These are phyloP conservation scores for Anoplolepis gracilipes DNA, from an alignment of 1,140 invertebrate species.

Conservation along the genomic window DNA sequence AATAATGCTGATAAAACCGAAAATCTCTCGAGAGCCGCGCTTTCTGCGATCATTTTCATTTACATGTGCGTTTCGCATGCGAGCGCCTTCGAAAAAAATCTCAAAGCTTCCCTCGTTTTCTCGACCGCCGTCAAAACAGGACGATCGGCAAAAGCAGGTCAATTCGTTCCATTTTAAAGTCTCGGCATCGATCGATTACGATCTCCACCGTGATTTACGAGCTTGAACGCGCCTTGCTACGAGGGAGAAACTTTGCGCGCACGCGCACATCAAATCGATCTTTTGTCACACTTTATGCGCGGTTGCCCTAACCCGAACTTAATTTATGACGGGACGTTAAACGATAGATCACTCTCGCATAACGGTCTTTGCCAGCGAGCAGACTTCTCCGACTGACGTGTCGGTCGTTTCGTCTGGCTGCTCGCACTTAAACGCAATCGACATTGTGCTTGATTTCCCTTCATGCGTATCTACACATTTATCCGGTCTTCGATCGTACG, in stretches of 20 bases:
- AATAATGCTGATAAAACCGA: neutral
- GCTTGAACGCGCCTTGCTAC: constrained; percentile 41
- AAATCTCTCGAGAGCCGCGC: neutral
- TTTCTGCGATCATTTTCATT: neutral
- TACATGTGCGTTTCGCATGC: neutral
- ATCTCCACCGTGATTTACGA: constrained; percentile 69
- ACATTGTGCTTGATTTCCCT: constrained; percentile 27
- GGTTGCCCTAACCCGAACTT: neutral
- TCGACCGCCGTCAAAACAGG: constrained; percentile 34
- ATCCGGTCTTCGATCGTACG: neutral
- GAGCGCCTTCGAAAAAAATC: constrained; percentile 26
- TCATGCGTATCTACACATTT: constrained; percentile 22
- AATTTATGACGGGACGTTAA: constrained; percentile 40
- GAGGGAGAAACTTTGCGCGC: constrained; percentile 54
- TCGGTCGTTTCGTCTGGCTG: constrained; percentile 22
- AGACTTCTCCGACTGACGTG: constrained; percentile 17
- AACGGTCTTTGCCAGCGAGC: neutral
- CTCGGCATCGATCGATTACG: constrained; percentile 65
- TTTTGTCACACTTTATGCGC: constrained; percentile 63
- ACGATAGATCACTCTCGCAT: neutral
- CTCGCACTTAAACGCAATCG: constrained; percentile 20
- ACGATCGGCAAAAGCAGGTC: constrained; percentile 66
- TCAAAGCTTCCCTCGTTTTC: neutral
- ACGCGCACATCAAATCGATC: constrained; percentile 5
- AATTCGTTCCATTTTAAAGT: constrained; percentile 63